These are phyloP conservation scores for Pantherophis alleghaniensis DNA, from an alignment of 2,797 vertebrate genomes.

Conservation along the genomic window DNA sequence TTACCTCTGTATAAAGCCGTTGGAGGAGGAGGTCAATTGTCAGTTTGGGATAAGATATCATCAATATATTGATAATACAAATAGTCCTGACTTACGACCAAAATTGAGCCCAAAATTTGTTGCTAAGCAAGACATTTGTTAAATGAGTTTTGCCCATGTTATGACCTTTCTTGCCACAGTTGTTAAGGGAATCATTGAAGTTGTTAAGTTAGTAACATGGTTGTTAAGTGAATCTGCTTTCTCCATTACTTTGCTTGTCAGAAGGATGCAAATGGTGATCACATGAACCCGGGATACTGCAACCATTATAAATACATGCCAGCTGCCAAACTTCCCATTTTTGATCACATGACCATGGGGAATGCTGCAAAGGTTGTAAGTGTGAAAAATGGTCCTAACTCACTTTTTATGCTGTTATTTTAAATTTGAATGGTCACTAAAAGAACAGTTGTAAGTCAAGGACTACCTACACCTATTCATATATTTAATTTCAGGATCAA, in stretches of 20 bases:
- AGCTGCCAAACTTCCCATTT: too few species aligned
- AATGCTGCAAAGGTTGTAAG: too few species aligned
- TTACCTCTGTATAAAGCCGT: not conserved
- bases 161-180: not conserved
- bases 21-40: not conserved
- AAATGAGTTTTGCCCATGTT: not conserved
- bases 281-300: too few species aligned
- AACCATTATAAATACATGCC: too few species aligned
- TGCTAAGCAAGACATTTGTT: not conserved
- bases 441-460: not conserved
- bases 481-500: not conserved
- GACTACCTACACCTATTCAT: not conserved
- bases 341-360: too few species aligned
- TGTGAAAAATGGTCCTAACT: not conserved
- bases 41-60: not conserved
- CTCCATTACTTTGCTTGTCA: too few species aligned
- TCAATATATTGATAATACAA: not conserved
- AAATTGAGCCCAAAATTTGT: not conserved
- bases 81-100: not conserved
- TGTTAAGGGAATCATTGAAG: not conserved
- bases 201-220: too few species aligned
- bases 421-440: not conserved
- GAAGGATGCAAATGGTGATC: too few species aligned
- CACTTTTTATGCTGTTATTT: not conserved
- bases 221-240: too few species aligned